phyloP scores from a whole-genome alignment of 2,113 vertebrate species.

The Periophthalmodon schlosseri region DNA sequence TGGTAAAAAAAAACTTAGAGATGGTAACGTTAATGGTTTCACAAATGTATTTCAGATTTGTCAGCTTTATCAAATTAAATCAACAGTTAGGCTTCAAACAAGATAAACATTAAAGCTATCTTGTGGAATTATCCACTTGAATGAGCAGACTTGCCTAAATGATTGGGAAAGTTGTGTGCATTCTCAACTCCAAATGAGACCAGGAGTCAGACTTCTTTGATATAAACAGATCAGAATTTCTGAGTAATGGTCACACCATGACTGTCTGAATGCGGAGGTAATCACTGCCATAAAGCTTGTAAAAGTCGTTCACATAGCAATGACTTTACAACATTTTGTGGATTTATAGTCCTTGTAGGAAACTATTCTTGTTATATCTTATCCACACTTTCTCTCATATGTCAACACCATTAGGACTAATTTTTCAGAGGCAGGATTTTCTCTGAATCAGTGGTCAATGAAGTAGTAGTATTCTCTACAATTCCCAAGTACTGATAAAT shows the following conservation, averaged over 20 bases:
- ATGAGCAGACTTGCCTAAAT: background rate
- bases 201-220: background rate
- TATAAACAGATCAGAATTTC: background rate
- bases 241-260: background rate
- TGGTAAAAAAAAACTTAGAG: no score
- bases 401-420: background rate
- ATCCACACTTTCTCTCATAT: background rate
- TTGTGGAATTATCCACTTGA: background rate
- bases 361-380: slow-evolving; percentile 6
- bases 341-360: slow-evolving; percentile 4
- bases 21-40: background rate
- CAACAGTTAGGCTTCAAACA: background rate
- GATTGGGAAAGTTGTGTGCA: background rate
- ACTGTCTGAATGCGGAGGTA: background rate
- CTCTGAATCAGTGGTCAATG: background rate
- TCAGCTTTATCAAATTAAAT: background rate
- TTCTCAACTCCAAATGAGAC: background rate
- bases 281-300: slow-evolving; percentile 10
- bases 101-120: background rate
- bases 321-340: slow-evolving; percentile 5
- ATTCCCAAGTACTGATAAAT: no score
- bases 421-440: background rate
- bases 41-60: background rate
- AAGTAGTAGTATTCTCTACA: background rate
- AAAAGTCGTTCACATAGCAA: background rate